A percentile compares a stretch with the other conserved stretches of the same genome.
Conservation (phyloP, 2,113 vertebrate species). For the Urocolius indicus region DNA sequence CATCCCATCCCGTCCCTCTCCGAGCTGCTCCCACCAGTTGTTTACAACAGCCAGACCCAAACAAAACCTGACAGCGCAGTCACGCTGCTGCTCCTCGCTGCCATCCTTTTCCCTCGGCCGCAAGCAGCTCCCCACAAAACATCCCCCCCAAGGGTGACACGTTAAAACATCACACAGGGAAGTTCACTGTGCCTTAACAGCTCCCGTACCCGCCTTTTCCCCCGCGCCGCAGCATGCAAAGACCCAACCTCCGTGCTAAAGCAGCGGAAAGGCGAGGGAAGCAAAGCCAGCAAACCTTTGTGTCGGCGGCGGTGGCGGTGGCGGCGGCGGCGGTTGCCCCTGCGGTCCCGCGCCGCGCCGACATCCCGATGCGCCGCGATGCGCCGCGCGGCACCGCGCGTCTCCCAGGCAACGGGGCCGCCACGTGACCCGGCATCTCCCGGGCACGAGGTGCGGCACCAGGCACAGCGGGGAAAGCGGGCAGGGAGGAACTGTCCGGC, state of each 20-base stretch:
- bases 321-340: slow-evolving; percentile 37
- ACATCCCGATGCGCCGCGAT: slow-evolving; percentile 68
- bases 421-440: slow-evolving; percentile 77
- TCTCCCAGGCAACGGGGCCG: slow-evolving; percentile 86
- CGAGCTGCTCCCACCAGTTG: background rate
- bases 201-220: background rate
- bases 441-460: background rate
- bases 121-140: background rate
- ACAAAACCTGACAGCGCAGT: background rate
- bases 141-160: background rate
- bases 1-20: background rate
- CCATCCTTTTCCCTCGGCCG: background rate
- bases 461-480: background rate
- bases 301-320: slow-evolving; percentile 53
- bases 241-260: background rate
- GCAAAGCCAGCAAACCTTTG: slow-evolving; percentile 72
- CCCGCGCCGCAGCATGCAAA: background rate
- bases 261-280: background rate
- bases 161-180: background rate
- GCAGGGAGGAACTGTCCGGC: background rate
- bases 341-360: slow-evolving; percentile 62
- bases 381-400: slow-evolving; percentile 73
- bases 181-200: background rate
- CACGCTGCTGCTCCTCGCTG: background rate
- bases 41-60: background rate